Base-by-base conservation (phyloP, 1,140 invertebrate species). In the Asbolus verrucosus region DNA sequence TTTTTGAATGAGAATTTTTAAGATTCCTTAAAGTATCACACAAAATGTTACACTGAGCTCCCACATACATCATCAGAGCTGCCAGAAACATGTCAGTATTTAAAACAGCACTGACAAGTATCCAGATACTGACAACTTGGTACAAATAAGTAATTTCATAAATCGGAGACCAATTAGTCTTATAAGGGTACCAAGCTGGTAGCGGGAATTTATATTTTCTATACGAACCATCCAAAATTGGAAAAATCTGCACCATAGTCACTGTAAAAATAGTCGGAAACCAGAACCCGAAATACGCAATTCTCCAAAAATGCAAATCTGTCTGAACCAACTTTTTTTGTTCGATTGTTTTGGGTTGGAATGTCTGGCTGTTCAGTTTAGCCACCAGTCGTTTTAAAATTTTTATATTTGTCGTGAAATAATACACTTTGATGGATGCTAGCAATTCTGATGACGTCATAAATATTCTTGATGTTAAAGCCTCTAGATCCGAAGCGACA, bases 181-280 rank as follows among this genome's bases (percentile, higher is more conserved):
- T 19, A 15, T 46, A 46, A 3, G 41, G 41, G 16, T 46, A 46
- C 41, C 41, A 46, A 46, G 14, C 15, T 9, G 16, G n/a, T 14
- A 46, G 16, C 14, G 41, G 41, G 11, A 46, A 16, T 46, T 15
- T n/a, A 4, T 9, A 15, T 8, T 46, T 15, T 46, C 16, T 11
- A 3, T n/a, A 13, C 1, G 19, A 8, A 46, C 41, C 41, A 46
- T 46, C 41, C 14, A 46, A 1, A 46, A 46, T 46, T 8, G 41
- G 41, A 15, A 46, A 46, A 13, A 15, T 46, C 9, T n/a, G 9
- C 41, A n/a, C 11, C 2, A 11, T 14, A n/a, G 19, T 15, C 3
- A 46, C 1, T 3, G 13, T 46, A 30, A 4, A 4, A 30, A 30
- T 8, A 30, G 27, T 5, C 27, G 9, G 27, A 5, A 30, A 5